phyloP scores from a whole-genome alignment of 2,797 vertebrate species.

The Sparus aurata region DNA sequence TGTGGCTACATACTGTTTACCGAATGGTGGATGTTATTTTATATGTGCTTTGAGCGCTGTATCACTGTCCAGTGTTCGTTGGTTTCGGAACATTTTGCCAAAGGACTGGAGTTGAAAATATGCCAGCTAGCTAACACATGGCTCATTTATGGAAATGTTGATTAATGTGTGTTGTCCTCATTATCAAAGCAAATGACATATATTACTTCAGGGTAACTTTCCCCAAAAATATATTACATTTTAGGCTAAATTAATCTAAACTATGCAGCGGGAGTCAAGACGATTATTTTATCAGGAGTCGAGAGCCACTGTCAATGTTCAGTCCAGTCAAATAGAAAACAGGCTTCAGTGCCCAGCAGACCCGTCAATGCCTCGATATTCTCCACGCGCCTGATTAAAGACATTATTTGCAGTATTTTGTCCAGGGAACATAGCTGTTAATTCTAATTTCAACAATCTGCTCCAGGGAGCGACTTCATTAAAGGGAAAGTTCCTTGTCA shows the following conservation, averaged over 20 bases:
- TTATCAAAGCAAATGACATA: neutral
- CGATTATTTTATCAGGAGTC: slow-evolving; percentile 13
- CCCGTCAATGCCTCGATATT: neutral
- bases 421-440: slow-evolving; percentile 26
- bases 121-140: neutral
- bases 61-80: no score
- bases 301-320: slow-evolving; percentile 24
- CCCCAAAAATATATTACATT: neutral
- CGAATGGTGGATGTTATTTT: no score
- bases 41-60: no score
- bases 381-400: slow-evolving; percentile 33
- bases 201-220: neutral
- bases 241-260: neutral
- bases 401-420: slow-evolving; percentile 27
- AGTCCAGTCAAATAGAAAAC: slow-evolving; percentile 42
- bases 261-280: neutral
- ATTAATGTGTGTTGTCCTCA: neutral
- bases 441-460: slow-evolving; percentile 28
- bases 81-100: neutral
- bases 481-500: slow-evolving; percentile 23
- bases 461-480: slow-evolving; percentile 43
- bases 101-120: neutral
- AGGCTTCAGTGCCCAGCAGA: slow-evolving; percentile 19
- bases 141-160: neutral
- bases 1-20: no score